Evolutionary conservation across 2,113 vertebrate genomes (phyloP), one percentile per base, ranked within the genome.

Genomic region (Natator depressus): DNA sequence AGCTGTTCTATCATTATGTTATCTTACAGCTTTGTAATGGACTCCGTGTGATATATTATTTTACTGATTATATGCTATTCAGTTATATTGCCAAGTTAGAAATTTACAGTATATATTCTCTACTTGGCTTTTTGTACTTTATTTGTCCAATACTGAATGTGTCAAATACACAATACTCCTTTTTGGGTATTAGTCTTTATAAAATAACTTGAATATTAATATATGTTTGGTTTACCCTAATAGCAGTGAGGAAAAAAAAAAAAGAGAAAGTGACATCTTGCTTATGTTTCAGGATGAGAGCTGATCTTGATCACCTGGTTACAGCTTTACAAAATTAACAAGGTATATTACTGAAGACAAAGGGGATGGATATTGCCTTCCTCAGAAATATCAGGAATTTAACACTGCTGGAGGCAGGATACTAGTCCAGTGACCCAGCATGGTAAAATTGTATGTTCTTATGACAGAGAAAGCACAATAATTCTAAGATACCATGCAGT

Each of bases 81-180:
- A 83, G 7, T 8, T 93, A 89, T 82, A 53, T 89, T 96, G 93
- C 59, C 59, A 85, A 97, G 97, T 95, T 87, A 82, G 97, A 96
- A 92, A 97, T 93, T 22, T 35, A 72, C 62, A 85, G 89, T 93
- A 95, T 96, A 89, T 95, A 84, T 93, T 97, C 87, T 93, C 69
- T 87, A 69, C 35, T 93, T 96, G 42, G 84, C 11, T 17, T 84
- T 84, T 91, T 65, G 42, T 53, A 27, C 24, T 19, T 79, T 80
- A 31, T 80, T 90, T 96, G 0, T 81, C 51, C 62, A 46, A 4
- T 49, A 76, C 10, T 57, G n/a, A 31, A 75, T 49, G 54, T n/a
- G 82, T 75, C 14, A 89, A 88, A 92, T 17, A 62, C 4, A 22
- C 5, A 5, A 17, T 22, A 91, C 16, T 84, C 46, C 2, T 13